Evolutionary conservation across 2,888 invertebrate species (phyloP).

Genomic region (Ecliptopera silaceata): DNA sequence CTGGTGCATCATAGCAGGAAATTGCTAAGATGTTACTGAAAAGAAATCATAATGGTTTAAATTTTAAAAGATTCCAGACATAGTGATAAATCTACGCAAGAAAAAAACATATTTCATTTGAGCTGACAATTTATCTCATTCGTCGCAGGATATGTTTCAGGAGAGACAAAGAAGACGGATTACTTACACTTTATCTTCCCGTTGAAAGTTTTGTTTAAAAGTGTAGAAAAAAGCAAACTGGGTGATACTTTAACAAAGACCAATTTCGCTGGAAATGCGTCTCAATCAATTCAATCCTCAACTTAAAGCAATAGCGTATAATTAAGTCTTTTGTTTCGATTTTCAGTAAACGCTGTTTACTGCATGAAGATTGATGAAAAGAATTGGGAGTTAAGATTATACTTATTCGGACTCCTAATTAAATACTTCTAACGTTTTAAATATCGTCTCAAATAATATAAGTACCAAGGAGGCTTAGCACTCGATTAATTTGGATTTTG

Average conservation of each 20-base stretch:
- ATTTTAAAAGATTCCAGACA: slow-evolving; percentile 34
- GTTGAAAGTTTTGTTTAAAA: not conserved
- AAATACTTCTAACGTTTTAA: not conserved
- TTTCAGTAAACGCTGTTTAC: not conserved
- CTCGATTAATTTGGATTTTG: slow-evolving; percentile 29
- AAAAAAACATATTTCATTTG: slow-evolving; percentile 13
- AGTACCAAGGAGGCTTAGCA: not conserved
- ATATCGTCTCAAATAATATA: not conserved
- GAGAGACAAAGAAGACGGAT: slow-evolving; percentile 10
- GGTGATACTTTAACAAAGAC: slow-evolving; percentile 9
- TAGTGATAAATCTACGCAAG: slow-evolving; percentile 32
- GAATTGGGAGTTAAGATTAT: not conserved
- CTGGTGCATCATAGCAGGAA: slow-evolving; percentile 51
- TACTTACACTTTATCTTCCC: not conserved
- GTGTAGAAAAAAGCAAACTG: slow-evolving; percentile 7
- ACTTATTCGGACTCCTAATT: not conserved
- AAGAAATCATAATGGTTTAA: slow-evolving; percentile 36
- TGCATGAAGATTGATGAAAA: not conserved
- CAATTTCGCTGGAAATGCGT: slow-evolving; percentile 3
- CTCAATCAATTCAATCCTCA: not conserved
- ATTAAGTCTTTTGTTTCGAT: not conserved
- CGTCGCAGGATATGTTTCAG: slow-evolving; percentile 17
- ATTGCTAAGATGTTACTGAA: slow-evolving; percentile 51
- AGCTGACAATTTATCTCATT: slow-evolving; percentile 18
- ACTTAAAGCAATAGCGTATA: slow-evolving; percentile 1